Percentiles rank a stretch among this genome's conserved stretches.
Evolutionary conservation across 1,140 invertebrate species (phyloP).

Genomic region (Ruditapes philippinarum): DNA sequence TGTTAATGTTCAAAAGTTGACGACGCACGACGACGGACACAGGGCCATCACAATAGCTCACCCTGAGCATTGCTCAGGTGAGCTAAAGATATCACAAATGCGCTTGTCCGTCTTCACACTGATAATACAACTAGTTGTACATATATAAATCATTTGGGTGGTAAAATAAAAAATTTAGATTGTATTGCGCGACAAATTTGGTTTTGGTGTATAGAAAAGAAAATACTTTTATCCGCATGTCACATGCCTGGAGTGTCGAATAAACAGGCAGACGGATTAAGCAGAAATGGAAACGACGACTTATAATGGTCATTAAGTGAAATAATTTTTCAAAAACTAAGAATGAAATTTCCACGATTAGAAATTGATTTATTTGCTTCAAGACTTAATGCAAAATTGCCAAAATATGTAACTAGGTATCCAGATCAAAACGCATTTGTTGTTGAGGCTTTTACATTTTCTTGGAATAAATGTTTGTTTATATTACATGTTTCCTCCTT

Average conservation of each 20-base stretch:
- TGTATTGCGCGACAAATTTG: slow-evolving; percentile 44
- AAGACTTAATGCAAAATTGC: slow-evolving; percentile 60
- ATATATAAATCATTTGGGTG: neutral
- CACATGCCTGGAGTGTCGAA: slow-evolving; percentile 69
- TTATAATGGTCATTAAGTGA: slow-evolving; percentile 63
- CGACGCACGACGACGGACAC: too few species aligned
- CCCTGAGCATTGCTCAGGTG: too few species aligned
- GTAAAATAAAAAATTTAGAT: slow-evolving; percentile 9
- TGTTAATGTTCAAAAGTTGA: too few species aligned
- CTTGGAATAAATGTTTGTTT: slow-evolving; percentile 42
- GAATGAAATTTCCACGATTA: neutral
- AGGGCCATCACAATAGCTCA: too few species aligned
- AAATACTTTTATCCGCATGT: slow-evolving; percentile 56
- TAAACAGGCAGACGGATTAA: slow-evolving; percentile 50
- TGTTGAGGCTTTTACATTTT: slow-evolving; percentile 70
- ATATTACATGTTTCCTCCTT: neutral
- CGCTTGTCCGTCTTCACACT: neutral
- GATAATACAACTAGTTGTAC: slow-evolving; percentile 17
- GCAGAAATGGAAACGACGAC: slow-evolving; percentile 51
- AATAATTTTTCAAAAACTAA: slow-evolving; percentile 32
- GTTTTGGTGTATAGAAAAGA: slow-evolving; percentile 60
- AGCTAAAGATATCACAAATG: neutral
- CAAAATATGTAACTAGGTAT: slow-evolving; percentile 40
- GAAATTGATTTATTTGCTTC: slow-evolving; percentile 72
- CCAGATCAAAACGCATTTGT: slow-evolving; percentile 57